Evolutionary conservation across 2,113 vertebrate species (phyloP), one percentile per base, ranked within the genome.

Genomic region (Calonectris borealis): DNA sequence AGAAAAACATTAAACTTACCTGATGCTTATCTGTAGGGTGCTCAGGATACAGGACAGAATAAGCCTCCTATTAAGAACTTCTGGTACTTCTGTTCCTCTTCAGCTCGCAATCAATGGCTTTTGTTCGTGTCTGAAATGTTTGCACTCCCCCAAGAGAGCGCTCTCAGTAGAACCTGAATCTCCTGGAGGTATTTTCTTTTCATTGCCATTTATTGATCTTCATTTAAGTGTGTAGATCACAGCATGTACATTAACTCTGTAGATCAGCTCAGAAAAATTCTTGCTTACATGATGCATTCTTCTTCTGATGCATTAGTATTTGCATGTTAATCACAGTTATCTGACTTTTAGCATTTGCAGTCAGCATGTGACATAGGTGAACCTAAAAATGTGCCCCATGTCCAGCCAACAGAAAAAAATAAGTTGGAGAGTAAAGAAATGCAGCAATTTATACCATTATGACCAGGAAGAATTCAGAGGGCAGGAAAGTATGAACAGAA

Each of bases 201-300:
- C 90, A 96, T 92, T 97, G 97, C 62, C 88, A 86, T 62, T 69
- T 97, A 98, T 92, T 86, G 97, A 97, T 97, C 98, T 98, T 96
- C 55, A 44, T 95, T 98, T 97, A 95, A 88, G 79, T 86, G 83
- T 88, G 73, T 86, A 93, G 36, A 92, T 97, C n/a, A 20, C 61
- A 83, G 38, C 51, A 86, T 24, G 83, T 51, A 79, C 42, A 71
- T 95, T 76, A 97, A 90, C 70, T 88, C 73, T 54, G 60, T 84
- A 92, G n/a, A 86, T 55, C 62, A 94, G 58, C 48, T 96, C 54
- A 71, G 93, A 94, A 94, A 96, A 97, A 77, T 16, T 90, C 18
- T 93, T 91, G 58, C 51, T 86, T 91, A 64, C 22, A n/a, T 51
- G 34, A 86, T 27, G 57, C 79, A 79, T 93, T 77, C 48, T 94